phyloP scores from a whole-genome alignment of 2,888 invertebrate genomes.

The Achlya flavicornis region DNA sequence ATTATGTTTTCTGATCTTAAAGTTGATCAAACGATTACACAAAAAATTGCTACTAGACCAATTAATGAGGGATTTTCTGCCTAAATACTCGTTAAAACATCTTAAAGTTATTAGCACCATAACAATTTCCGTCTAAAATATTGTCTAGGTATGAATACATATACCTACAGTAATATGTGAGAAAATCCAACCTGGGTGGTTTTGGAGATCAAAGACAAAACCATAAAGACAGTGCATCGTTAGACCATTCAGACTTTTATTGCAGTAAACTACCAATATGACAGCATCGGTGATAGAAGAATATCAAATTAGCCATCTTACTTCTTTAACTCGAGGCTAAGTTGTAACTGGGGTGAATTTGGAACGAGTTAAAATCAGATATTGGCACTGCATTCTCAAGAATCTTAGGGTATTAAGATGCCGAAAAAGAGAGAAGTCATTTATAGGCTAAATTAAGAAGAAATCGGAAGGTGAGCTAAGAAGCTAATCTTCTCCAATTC shows the following conservation, averaged over 20 bases:
- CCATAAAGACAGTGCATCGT: conserved; percentile 7
- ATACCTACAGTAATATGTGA: neutral
- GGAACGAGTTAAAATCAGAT: neutral
- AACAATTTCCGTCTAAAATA: neutral
- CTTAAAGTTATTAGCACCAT: neutral
- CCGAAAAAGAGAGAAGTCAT: neutral
- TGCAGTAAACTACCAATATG: conserved; percentile 8
- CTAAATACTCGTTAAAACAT: too few species aligned
- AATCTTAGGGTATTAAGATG: too few species aligned
- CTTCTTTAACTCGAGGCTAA: neutral
- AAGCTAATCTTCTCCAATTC: neutral
- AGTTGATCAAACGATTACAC: too few species aligned
- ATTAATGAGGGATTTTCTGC: too few species aligned
- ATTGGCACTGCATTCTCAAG: neutral
- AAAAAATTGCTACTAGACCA: too few species aligned
- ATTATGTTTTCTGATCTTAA: too few species aligned
- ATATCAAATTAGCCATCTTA: conserved; percentile 4
- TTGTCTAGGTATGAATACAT: neutral
- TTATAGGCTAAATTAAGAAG: neutral
- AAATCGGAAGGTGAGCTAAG: neutral
- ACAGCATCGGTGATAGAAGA: conserved; percentile 9
- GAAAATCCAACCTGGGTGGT: conserved; percentile 2
- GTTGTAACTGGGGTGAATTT: neutral
- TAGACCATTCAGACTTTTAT: neutral
- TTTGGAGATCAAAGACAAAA: conserved; percentile 8